Evolutionary conservation across 37 sponge, comb jelly and placozoan species (phyloP).

Genomic region (Halichondria panicea): DNA sequence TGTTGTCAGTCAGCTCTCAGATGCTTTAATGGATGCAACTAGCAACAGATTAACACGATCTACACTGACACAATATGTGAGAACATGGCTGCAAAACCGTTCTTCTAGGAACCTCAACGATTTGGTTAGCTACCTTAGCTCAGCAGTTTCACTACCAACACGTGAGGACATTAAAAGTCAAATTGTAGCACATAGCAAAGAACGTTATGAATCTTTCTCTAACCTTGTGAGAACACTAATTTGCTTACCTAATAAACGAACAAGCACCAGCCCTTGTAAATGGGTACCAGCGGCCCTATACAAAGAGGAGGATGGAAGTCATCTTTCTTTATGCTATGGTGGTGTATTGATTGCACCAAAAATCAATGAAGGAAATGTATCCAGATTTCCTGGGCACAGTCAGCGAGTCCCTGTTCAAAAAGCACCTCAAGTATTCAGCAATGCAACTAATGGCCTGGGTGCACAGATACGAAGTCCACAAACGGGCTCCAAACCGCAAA

Average conservation of each 20-base stretch:
- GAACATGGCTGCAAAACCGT: not conserved
- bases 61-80: not conserved
- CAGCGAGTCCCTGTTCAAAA: too few relatives aligned
- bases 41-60: not conserved
- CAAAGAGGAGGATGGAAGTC: not conserved
- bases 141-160: slow-evolving; percentile 23
- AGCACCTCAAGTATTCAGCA: too few relatives aligned
- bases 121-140: not conserved
- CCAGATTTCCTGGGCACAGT: too few relatives aligned
- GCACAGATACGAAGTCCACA: too few relatives aligned
- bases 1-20: not conserved
- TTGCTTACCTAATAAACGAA: not conserved
- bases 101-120: not conserved
- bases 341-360: slow-evolving; percentile 59
- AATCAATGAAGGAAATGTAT: too few relatives aligned
- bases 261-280: slow-evolving; percentile 4
- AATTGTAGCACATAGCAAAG: not conserved
- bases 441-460: too few relatives aligned
- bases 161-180: not conserved
- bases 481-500: too few relatives aligned
- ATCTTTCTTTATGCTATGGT: slow-evolving; percentile 41
- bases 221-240: not conserved
- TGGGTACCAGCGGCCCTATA: slow-evolving; percentile 74
- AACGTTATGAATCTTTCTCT: slow-evolving; percentile 9
- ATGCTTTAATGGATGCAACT: not conserved